Evolutionary conservation across 23 tunicate species (phyloP).

Genomic region (Ciona savignyi): DNA sequence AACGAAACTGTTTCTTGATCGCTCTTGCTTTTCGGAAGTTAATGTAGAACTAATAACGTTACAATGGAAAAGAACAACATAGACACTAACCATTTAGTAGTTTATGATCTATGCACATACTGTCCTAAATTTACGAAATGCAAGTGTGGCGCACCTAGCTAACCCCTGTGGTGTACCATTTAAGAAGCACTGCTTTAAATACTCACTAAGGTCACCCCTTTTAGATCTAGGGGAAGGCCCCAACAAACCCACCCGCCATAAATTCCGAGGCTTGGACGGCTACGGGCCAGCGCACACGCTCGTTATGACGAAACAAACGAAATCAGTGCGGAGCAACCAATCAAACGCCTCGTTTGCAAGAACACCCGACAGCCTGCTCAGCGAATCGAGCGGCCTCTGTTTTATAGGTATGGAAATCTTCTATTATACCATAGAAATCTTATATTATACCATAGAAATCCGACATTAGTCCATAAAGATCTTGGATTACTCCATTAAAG

Average conservation of each 20-base stretch:
- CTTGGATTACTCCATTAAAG: no score
- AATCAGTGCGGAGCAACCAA: background rate
- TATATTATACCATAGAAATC: background rate
- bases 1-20: no score
- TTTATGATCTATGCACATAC: conserved; percentile 34
- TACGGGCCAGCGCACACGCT: background rate
- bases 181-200: background rate
- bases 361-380: conserved; percentile 56
- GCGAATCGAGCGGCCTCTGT: conserved; percentile 48
- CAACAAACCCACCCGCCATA: background rate
- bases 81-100: no score
- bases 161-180: conserved; percentile 10
- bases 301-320: background rate
- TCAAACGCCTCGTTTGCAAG: conserved; percentile 7
- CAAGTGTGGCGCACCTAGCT: no score
- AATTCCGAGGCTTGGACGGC: background rate
- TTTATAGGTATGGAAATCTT: conserved; percentile 43
- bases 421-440: background rate
- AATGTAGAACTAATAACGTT: no score
- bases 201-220: background rate
- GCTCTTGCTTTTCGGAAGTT: no score
- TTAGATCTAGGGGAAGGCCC: background rate
- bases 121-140: no score
- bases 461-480: background rate
- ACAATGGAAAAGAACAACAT: no score